phyloP scores from a whole-genome alignment of 2,113 vertebrate species.

The Neodontobutis hainanensis region DNA sequence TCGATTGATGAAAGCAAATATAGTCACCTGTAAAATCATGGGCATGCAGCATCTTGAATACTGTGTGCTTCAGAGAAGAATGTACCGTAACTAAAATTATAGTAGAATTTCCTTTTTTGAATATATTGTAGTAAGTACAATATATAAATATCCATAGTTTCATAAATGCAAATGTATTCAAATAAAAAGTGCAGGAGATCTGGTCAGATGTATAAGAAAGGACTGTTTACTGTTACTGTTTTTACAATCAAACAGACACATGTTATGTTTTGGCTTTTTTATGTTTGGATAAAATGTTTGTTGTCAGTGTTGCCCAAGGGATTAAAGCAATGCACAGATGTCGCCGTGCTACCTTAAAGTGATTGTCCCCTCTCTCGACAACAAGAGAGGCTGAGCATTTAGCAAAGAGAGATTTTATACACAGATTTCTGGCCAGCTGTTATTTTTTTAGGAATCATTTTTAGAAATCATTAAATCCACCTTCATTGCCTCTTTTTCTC shows the following conservation, averaged over 20 bases:
- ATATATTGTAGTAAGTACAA: not conserved
- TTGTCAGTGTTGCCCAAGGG: conserved; percentile 38
- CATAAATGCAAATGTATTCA: not conserved
- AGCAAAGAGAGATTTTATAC: not conserved
- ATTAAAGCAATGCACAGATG: conserved; percentile 55
- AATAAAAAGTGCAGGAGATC: not conserved
- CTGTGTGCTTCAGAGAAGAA: not conserved
- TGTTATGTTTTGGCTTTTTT: conserved; percentile 19
- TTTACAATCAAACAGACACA: conserved; percentile 36
- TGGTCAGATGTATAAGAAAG: not conserved
- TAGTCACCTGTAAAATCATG: conserved; percentile 9
- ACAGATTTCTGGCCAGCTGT: conserved; percentile 5
- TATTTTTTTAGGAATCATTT: conserved; percentile 22
- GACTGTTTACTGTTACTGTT: conserved; percentile 12
- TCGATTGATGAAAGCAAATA: conserved; percentile 49
- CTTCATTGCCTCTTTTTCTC: conserved; percentile 5
- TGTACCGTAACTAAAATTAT: not conserved
- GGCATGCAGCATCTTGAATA: not conserved
- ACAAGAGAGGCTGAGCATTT: not conserved
- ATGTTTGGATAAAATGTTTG: conserved; percentile 12
- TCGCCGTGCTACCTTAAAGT: conserved; percentile 17
- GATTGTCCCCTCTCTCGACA: conserved; percentile 14
- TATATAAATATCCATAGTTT: too few species aligned
- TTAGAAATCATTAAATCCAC: conserved; percentile 6
- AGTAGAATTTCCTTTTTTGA: not conserved